Conservation (phyloP, 2,797 vertebrate genomes). For the Choloepus didactylus region DNA sequence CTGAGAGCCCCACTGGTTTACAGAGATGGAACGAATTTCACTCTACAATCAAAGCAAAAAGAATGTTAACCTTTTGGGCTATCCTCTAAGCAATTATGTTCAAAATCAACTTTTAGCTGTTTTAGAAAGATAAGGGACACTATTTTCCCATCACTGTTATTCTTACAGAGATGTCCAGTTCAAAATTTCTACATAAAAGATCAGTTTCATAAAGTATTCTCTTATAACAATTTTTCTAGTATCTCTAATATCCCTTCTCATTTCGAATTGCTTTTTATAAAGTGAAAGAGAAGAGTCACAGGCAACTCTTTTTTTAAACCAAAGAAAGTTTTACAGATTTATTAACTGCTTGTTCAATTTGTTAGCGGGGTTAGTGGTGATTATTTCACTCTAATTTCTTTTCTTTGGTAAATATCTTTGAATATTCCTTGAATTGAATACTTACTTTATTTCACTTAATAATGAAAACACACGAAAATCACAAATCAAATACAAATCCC, state of each 20-base stretch:
- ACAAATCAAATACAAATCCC: constrained; percentile 35
- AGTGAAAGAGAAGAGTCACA: neutral
- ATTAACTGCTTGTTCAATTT: neutral
- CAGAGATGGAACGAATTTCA: constrained; percentile 97
- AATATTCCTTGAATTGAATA: neutral
- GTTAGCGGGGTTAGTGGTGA: neutral
- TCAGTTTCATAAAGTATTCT: neutral
- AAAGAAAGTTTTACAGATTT: constrained; percentile 33
- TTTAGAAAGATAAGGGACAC: neutral
- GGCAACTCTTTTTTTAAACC: neutral
- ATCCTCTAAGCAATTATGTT: neutral
- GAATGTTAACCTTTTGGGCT: constrained; percentile 28
- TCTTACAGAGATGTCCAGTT: neutral
- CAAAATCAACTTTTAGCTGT: neutral
- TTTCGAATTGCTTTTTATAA: constrained; percentile 18
- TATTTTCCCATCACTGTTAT: constrained; percentile 16
- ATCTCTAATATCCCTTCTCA: neutral
- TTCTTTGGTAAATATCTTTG: constrained; percentile 11
- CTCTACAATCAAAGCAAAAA: constrained; percentile 89
- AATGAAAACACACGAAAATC: neutral
- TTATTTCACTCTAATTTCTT: neutral
- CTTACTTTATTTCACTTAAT: constrained; percentile 37
- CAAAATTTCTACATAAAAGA: constrained; percentile 47
- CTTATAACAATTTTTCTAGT: constrained; percentile 25
- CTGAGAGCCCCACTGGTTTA: constrained; percentile 98